phyloP scores from a whole-genome alignment of 2,888 invertebrate species.

The Drosophila mimica region DNA sequence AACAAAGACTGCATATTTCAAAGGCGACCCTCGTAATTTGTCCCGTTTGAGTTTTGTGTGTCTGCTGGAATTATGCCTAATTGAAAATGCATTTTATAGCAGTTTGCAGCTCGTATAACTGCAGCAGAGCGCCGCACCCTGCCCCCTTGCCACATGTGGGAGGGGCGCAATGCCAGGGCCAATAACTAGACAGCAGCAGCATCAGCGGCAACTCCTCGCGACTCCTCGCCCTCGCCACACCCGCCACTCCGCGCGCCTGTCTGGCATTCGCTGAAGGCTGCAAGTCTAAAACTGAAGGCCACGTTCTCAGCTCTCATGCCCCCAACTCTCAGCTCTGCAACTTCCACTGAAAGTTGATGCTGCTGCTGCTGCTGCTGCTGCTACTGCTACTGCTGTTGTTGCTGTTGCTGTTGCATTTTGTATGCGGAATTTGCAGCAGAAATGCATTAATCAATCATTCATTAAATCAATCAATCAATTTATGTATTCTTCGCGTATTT shows the following conservation, averaged over 20 bases:
- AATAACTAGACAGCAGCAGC: slow-evolving; percentile 57
- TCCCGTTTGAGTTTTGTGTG: slow-evolving; percentile 18
- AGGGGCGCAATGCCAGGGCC: slow-evolving; percentile 53
- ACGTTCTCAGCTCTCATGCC: slow-evolving; percentile 33
- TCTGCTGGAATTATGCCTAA: slow-evolving; percentile 75
- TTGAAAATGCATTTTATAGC: slow-evolving; percentile 81
- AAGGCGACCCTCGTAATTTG: slow-evolving; percentile 25
- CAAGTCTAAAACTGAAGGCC: slow-evolving; percentile 61
- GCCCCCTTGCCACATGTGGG: slow-evolving; percentile 7
- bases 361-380: slow-evolving; percentile 10
- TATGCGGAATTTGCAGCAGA: slow-evolving; percentile 80
- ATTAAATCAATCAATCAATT: slow-evolving; percentile 82
- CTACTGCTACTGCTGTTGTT: slow-evolving; percentile 11
- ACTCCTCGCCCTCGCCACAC: slow-evolving; percentile 11
- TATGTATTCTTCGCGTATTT: slow-evolving; percentile 61
- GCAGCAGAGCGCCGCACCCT: slow-evolving; percentile 2
- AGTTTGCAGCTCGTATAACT: slow-evolving; percentile 60
- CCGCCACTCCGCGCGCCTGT: slow-evolving; percentile 67
- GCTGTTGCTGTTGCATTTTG: slow-evolving; percentile 68
- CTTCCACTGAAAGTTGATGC: slow-evolving; percentile 23
- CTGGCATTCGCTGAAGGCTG: slow-evolving; percentile 65
- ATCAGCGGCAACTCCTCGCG: slow-evolving; percentile 5
- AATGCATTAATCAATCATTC: slow-evolving; percentile 82
- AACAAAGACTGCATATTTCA: neutral
- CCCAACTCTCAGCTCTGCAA: slow-evolving; percentile 23